These are phyloP conservation scores for Acipenser transmontanus DNA, from an alignment of 2,797 vertebrate genomes.

Conservation along the genomic window DNA sequence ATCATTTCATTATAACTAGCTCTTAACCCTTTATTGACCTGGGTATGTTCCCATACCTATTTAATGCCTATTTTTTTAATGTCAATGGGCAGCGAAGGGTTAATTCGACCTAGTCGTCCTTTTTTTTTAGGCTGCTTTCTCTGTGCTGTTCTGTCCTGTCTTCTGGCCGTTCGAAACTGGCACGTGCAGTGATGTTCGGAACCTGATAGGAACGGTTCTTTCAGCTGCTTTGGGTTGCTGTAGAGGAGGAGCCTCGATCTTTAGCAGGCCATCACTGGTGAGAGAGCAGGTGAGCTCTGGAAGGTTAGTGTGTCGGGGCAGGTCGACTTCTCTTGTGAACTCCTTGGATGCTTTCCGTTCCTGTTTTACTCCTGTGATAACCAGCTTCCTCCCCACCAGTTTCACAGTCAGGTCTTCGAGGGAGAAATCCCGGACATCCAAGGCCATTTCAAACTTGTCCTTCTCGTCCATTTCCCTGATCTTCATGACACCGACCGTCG, in stretches of 20 bases:
- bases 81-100: too few relatives aligned
- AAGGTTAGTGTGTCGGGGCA: slow-evolving; percentile 51
- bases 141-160: slow-evolving; percentile 1
- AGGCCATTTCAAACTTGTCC: slow-evolving; percentile 42
- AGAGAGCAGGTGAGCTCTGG: slow-evolving; percentile 51
- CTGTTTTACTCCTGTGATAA: slow-evolving; percentile 48
- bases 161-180: slow-evolving; percentile 38
- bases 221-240: slow-evolving; percentile 32
- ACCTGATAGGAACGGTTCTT: slow-evolving; percentile 35
- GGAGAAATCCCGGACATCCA: slow-evolving; percentile 50
- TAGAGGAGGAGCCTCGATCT: slow-evolving; percentile 42
- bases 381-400: slow-evolving; percentile 49
- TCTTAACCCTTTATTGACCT: too few relatives aligned
- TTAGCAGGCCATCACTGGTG: slow-evolving; percentile 53
- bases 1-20: too few relatives aligned
- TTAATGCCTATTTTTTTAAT: too few relatives aligned
- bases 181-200: slow-evolving; percentile 54
- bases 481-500: slow-evolving; percentile 17
- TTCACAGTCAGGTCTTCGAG: slow-evolving; percentile 56
- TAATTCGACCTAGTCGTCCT: too few relatives aligned
- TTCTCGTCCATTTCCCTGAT: slow-evolving; percentile 22
- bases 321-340: slow-evolving; percentile 44
- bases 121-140: slow-evolving; percentile 16
- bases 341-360: slow-evolving; percentile 34
- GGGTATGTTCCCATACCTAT: too few relatives aligned